Evolutionary conservation across 2,797 vertebrate genomes (phyloP).

Genomic region (Pachyuromys duprasi): DNA sequence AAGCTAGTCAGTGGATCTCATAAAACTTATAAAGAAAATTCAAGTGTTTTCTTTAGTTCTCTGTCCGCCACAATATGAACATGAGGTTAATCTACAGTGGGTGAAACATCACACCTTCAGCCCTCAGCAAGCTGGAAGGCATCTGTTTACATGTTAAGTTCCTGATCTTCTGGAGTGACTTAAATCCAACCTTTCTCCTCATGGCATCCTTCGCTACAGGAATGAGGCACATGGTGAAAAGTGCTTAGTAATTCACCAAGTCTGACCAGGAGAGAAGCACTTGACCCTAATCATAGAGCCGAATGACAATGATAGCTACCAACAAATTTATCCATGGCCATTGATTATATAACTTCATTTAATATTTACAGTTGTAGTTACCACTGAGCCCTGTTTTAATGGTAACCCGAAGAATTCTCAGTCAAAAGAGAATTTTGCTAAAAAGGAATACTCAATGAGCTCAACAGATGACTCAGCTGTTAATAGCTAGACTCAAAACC

Average conservation of each 20-base stretch:
- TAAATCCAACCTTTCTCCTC: background rate
- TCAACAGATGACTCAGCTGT: background rate
- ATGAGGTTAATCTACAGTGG: background rate
- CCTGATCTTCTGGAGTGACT: background rate
- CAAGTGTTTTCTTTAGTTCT: conserved; percentile 17
- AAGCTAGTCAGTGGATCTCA: background rate
- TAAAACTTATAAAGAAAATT: conserved; percentile 41
- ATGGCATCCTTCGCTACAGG: background rate
- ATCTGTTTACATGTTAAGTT: background rate
- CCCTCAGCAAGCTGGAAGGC: background rate
- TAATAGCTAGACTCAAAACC: background rate
- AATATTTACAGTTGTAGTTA: background rate
- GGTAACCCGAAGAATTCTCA: background rate
- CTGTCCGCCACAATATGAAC: background rate
- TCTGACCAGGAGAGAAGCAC: background rate
- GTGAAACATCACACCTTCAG: background rate
- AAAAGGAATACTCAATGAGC: background rate
- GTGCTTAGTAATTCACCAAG: background rate
- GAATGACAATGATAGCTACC: background rate
- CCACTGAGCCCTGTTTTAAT: background rate
- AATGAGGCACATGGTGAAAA: background rate
- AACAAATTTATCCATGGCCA: background rate
- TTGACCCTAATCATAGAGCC: background rate
- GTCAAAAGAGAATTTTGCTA: background rate
- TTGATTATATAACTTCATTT: background rate